Percentiles rank a stretch among this genome's conserved stretches.
Conservation (phyloP, 1,140 invertebrate genomes). For the Drosophila chauvacae region DNA sequence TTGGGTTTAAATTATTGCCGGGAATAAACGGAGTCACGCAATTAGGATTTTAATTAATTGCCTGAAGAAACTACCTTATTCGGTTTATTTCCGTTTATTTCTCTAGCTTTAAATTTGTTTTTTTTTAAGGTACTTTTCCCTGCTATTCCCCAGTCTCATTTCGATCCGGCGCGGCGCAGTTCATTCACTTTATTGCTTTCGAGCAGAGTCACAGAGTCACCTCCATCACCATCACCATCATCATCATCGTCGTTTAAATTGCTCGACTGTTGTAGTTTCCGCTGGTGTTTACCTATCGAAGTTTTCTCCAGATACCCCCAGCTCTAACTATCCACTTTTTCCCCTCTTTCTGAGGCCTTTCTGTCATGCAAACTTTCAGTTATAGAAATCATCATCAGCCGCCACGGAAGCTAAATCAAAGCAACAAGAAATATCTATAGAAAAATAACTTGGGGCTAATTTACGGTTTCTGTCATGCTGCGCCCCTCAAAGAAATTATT, state of each 20-base stretch:
- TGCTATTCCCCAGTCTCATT: constrained; percentile 4
- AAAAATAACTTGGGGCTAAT: constrained; percentile 51
- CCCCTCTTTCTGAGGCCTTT: constrained; percentile 10
- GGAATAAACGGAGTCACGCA: constrained; percentile 25
- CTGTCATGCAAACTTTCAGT: constrained; percentile 73
- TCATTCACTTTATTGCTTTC: constrained; percentile 66
- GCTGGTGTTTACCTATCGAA: constrained; percentile 50
- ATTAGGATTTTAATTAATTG: constrained; percentile 52
- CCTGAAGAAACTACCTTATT: not conserved
- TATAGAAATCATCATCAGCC: constrained; percentile 52
- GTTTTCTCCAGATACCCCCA: constrained; percentile 19
- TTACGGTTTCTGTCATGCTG: constrained; percentile 60
- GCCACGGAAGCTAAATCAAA: constrained; percentile 63
- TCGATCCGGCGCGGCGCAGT: constrained; percentile 24
- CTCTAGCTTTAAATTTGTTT: constrained; percentile 1
- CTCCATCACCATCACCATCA: constrained; percentile 2
- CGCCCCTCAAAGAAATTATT: constrained; percentile 56
- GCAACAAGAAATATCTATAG: constrained; percentile 29
- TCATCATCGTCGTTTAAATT: constrained; percentile 48
- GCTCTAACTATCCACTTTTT: constrained; percentile 3
- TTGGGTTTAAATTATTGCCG: constrained; percentile 14
- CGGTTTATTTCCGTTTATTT: constrained; percentile 2
- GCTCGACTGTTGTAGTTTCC: constrained; percentile 38
- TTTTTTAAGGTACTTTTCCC: constrained; percentile 11
- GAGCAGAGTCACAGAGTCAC: constrained; percentile 32